Percentiles rank a stretch among this genome's conserved stretches.
These are phyloP conservation scores for Metallyticus violacea DNA, from an alignment of 2,888 invertebrate genomes.

Conservation along the genomic window DNA sequence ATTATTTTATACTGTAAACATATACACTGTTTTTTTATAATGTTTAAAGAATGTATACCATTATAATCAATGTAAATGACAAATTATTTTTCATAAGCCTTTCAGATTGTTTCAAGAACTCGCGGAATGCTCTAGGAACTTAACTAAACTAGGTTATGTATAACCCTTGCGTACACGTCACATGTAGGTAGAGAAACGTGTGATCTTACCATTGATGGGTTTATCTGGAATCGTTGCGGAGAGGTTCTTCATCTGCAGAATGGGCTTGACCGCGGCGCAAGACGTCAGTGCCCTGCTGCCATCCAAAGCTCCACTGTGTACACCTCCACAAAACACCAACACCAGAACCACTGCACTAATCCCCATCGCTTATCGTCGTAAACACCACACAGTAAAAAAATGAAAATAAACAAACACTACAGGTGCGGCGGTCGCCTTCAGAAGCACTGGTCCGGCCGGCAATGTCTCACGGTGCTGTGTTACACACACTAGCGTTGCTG, in stretches of 20 bases:
- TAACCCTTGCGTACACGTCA: background rate
- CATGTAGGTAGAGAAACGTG: background rate
- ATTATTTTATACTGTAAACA: too few relatives aligned
- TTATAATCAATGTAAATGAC: too few relatives aligned
- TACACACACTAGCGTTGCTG: too few relatives aligned
- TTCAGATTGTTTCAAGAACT: too few relatives aligned
- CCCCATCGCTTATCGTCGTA: constrained; percentile 1
- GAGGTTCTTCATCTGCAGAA: constrained; percentile 42
- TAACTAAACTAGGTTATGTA: too few relatives aligned
- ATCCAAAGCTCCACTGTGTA: background rate
- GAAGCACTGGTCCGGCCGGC: background rate
- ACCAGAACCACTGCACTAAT: background rate
- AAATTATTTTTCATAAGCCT: too few relatives aligned
- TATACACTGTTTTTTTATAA: too few relatives aligned
- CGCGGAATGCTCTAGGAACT: too few relatives aligned
- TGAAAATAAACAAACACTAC: background rate
- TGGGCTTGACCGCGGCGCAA: constrained; percentile 37
- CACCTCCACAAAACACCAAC: background rate
- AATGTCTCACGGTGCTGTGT: too few relatives aligned
- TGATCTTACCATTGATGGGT: constrained; percentile 33
- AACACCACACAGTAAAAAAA: background rate
- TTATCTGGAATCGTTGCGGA: constrained; percentile 33
- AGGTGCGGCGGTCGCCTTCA: background rate
- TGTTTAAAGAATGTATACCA: too few relatives aligned
- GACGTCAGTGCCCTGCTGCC: background rate